Evolutionary conservation across 2,797 vertebrate genomes (phyloP), one percentile per base, ranked within the genome.

Genomic region (Melanotaenia maccullochi): DNA sequence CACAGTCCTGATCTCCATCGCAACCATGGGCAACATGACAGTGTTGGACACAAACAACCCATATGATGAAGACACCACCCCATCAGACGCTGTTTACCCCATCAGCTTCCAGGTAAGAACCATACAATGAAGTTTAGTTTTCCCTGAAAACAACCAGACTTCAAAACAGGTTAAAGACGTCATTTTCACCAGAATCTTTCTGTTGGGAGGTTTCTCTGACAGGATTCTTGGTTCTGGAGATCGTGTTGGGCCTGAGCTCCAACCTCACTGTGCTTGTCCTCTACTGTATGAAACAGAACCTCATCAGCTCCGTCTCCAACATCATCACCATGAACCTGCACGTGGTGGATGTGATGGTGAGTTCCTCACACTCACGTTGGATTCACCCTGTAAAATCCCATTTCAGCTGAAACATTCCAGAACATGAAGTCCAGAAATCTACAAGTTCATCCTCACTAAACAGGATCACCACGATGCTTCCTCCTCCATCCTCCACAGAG

Each of bases 261-360:
- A 99, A 99, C 89, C 95, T 98, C 79, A 98, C 97, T 0, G 97
- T 99, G 76, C 85, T 98, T 71, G 95, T 96, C 87, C 96, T 99
- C 90, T 99, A 99, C 94, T 97, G 97, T 87, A 97, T 97, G 95
- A 98, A 98, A 93, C 97, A 97, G 92, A 97, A 98, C 93, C 94
- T 99, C 86, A 95, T 98, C 94, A 97, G 96, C 90, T 98, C 97
- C 4, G 96, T 98, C 86, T 97, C 97, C 94, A 98, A 97, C 93
- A 96, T 98, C 86, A 96, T 98, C 91, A 99, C 97, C 75, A 97
- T 99, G 96, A 98, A 97, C 90, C 95, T 99, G 81, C 97, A 98
- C 73, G 96, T 98, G 84, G 94, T 99, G 65, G 97, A 98, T 87
- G 96, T 97, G 89, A 89, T 97, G 91, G 97, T 98, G 87, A 97